Conservation (phyloP, 1,140 invertebrate genomes). For the Panagrolaimus sp. region DNA sequence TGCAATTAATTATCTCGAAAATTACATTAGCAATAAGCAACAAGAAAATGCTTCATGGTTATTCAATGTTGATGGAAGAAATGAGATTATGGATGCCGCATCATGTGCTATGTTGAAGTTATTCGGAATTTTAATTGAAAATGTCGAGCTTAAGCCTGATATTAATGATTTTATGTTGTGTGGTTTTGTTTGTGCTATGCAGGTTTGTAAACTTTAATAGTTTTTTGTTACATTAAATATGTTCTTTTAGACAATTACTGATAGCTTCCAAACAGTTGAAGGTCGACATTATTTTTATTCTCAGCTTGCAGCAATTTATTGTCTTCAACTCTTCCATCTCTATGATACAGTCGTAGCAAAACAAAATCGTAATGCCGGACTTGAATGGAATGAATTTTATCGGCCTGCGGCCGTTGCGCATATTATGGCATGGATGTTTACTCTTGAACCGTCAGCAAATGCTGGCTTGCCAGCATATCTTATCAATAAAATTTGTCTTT, state of each 20-base stretch:
- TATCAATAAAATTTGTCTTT: background rate
- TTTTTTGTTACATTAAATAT: too few relatives aligned
- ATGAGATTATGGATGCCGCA: background rate
- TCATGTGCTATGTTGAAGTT: constrained; percentile 24
- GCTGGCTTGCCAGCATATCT: background rate
- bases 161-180: constrained; percentile 41
- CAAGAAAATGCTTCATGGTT: background rate
- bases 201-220: constrained; percentile 20
- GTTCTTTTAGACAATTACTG: constrained; percentile 27
- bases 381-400: constrained; percentile 40
- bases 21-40: background rate
- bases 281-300: background rate
- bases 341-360: background rate
- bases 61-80: background rate
- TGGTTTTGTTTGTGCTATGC: constrained; percentile 33
- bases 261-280: constrained; percentile 11
- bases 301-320: background rate
- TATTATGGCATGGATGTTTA: constrained; percentile 23
- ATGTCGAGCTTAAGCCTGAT: constrained; percentile 20
- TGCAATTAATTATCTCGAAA: background rate
- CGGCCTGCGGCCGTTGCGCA: constrained; percentile 26
- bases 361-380: background rate
- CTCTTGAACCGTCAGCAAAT: background rate
- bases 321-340: background rate
- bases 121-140: constrained; percentile 17